phyloP scores from a whole-genome alignment of 2,113 vertebrate species.

The Sporophila hypoxantha region DNA sequence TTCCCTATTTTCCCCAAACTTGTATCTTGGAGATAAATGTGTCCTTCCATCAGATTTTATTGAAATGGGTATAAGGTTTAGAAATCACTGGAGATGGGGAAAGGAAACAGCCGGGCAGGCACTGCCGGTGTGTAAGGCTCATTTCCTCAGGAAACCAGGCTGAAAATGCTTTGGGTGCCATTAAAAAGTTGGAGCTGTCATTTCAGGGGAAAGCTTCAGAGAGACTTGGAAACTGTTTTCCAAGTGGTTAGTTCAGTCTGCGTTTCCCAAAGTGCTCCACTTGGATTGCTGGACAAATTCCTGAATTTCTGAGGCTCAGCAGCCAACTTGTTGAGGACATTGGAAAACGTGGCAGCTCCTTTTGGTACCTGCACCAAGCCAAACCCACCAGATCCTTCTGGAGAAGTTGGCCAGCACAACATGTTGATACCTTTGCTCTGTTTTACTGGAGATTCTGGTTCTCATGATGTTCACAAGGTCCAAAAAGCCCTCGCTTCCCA shows the following conservation, averaged over 20 bases:
- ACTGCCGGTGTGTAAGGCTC: background rate
- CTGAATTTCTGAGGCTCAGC: background rate
- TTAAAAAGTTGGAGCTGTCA: slow-evolving; percentile 30
- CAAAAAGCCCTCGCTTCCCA: background rate
- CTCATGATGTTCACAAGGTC: background rate
- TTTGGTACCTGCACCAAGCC: background rate
- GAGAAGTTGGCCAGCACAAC: background rate
- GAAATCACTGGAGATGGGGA: slow-evolving; percentile 12
- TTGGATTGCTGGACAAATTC: background rate
- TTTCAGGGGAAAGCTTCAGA: background rate
- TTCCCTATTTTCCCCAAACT: slow-evolving; percentile 7
- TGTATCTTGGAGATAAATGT: slow-evolving; percentile 20
- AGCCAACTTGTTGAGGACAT: background rate
- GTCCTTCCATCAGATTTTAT: slow-evolving; percentile 14
- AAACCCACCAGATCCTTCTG: background rate
- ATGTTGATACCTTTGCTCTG: background rate
- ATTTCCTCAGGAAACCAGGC: slow-evolving; percentile 43
- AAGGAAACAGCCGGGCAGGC: background rate
- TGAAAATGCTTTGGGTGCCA: background rate
- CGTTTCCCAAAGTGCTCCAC: background rate
- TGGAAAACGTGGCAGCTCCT: rapidly evolving
- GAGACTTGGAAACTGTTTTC: background rate
- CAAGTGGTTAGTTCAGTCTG: background rate
- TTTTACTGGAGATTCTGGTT: background rate
- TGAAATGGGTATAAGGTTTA: slow-evolving; percentile 33